Percentiles rank a stretch among this genome's conserved stretches.
Conservation (phyloP, 2,113 vertebrate genomes). For the Plestiodon gilberti region DNA sequence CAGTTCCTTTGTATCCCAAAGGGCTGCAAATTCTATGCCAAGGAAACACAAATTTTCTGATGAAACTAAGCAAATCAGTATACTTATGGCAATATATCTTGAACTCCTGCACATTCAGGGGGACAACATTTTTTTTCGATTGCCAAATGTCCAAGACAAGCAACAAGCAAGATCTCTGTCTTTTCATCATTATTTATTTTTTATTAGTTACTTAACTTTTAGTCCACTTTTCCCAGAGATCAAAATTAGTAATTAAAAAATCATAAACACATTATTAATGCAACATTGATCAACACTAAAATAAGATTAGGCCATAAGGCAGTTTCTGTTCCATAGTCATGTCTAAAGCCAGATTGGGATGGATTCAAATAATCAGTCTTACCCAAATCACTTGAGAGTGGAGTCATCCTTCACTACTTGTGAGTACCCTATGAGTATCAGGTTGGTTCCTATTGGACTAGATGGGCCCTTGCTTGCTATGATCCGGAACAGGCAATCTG, state of each 20-base stretch:
- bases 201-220: too few species aligned
- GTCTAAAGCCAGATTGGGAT: too few species aligned
- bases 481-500: not conserved
- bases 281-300: too few species aligned
- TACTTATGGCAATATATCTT: conserved; percentile 44
- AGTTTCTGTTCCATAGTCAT: too few species aligned
- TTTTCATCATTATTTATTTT: too few species aligned
- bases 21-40: not conserved
- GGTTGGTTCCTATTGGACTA: not conserved
- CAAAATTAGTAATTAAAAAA: too few species aligned
- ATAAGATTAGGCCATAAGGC: too few species aligned
- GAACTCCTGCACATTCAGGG: not conserved
- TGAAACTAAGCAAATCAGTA: conserved; percentile 41
- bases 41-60: conserved; percentile 20
- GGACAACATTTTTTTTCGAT: not conserved
- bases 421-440: not conserved
- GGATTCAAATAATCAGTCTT: too few species aligned
- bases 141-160: not conserved
- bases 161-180: not conserved
- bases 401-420: not conserved
- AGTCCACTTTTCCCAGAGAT: too few species aligned
- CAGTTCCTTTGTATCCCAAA: not conserved
- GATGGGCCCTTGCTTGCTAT: not conserved
- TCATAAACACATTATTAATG: too few species aligned
- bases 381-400: not conserved